These are phyloP conservation scores for Dione vanillae DNA, from an alignment of 2,888 invertebrate genomes.

Conservation along the genomic window DNA sequence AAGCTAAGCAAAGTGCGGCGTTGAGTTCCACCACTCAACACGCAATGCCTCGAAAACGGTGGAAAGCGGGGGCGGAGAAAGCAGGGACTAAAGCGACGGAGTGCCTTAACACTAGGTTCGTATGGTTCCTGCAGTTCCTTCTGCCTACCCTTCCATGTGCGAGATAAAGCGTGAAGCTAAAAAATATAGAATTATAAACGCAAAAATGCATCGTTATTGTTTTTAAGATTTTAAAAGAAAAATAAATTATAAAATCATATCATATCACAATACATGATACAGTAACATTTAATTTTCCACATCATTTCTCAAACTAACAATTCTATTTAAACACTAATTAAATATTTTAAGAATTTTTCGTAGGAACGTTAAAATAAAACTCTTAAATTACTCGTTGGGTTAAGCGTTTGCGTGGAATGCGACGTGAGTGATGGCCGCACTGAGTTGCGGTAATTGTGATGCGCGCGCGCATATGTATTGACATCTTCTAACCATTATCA, in stretches of 20 bases:
- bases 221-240: no score
- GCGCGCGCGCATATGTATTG: constrained; percentile 56
- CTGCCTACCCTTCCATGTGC: no score
- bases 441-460: constrained; percentile 78
- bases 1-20: no score
- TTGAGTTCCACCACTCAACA: no score
- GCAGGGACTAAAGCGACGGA: no score
- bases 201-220: no score
- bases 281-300: constrained; percentile 10
- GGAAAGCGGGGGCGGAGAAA: no score
- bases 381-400: constrained; percentile 71
- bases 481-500: constrained; percentile 47
- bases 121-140: no score
- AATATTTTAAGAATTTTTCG: constrained; percentile 49
- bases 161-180: neutral
- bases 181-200: no score
- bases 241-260: neutral
- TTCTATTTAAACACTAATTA: constrained; percentile 32
- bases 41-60: no score
- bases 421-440: constrained; percentile 73
- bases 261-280: neutral
- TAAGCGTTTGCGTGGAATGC: constrained; percentile 62
- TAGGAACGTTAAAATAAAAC: constrained; percentile 65
- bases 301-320: constrained; percentile 22
- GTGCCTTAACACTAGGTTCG: no score